These are phyloP conservation scores for Bos javanicus DNA, from an alignment of 2,113 vertebrate genomes.

Conservation along the genomic window DNA sequence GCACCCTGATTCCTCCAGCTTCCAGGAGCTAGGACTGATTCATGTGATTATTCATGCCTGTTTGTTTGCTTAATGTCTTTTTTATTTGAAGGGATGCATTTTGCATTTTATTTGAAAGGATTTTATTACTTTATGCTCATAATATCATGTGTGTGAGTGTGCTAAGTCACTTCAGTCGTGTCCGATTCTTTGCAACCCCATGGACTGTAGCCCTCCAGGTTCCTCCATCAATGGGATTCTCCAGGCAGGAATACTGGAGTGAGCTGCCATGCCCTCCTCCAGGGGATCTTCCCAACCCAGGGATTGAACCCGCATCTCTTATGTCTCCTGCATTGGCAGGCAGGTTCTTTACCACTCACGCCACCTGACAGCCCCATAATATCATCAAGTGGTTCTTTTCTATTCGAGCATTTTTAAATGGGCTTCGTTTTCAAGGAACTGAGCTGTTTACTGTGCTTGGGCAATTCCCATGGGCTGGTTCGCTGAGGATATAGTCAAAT, in stretches of 20 bases:
- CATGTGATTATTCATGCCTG: background rate
- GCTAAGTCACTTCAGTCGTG: background rate
- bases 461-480: background rate
- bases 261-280: background rate
- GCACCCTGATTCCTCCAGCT: background rate
- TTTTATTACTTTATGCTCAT: background rate
- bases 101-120: background rate
- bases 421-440: background rate
- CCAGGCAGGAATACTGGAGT: background rate
- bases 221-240: background rate
- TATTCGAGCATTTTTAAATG: background rate
- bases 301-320: fast-evolving
- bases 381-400: background rate
- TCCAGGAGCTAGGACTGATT: background rate
- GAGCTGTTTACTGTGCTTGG: background rate
- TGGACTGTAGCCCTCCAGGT: background rate
- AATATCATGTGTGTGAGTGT: fast-evolving
- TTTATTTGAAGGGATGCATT: background rate
- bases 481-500: background rate
- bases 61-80: background rate
- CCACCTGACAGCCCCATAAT: background rate
- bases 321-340: background rate
- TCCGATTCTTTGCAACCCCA: background rate
- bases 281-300: background rate
- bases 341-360: background rate